Conservation (phyloP, 2,888 invertebrate species). For the Zhuqinia jingwanae region DNA sequence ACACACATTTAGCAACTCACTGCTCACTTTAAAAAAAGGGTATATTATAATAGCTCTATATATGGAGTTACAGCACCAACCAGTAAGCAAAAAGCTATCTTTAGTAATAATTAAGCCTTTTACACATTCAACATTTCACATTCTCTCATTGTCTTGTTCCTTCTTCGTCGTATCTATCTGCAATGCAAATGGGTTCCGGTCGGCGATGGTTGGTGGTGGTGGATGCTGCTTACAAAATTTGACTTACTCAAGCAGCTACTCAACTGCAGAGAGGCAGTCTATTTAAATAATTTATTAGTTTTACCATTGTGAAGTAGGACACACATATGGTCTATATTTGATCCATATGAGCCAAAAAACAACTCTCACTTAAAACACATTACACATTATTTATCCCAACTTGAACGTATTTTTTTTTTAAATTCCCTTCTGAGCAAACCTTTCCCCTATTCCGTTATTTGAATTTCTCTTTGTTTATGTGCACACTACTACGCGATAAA, state of each 20-base stretch:
- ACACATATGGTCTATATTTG: background rate
- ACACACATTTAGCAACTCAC: background rate
- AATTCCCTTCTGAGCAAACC: background rate
- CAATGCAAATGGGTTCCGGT: constrained; percentile 63
- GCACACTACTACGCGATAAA: background rate
- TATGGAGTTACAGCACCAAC: background rate
- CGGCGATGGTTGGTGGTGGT: background rate
- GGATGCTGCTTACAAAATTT: constrained; percentile 19
- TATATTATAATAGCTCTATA: no score
- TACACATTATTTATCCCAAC: background rate
- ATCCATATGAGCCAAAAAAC: background rate
- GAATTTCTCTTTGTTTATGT: background rate
- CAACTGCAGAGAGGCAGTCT: background rate
- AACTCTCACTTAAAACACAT: background rate
- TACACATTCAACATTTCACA: background rate
- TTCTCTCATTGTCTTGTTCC: constrained; percentile 28
- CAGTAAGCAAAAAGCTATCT: constrained; percentile 25
- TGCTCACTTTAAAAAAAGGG: background rate
- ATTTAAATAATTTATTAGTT: constrained; percentile 44
- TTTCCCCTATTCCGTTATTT: background rate
- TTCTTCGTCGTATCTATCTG: constrained; percentile 22
- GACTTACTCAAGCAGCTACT: background rate
- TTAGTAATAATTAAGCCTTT: constrained; percentile 39
- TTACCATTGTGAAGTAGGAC: constrained; percentile 7
- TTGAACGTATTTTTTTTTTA: background rate